phyloP scores from a whole-genome alignment of 2,888 invertebrate genomes.

The Unio pictorum region DNA sequence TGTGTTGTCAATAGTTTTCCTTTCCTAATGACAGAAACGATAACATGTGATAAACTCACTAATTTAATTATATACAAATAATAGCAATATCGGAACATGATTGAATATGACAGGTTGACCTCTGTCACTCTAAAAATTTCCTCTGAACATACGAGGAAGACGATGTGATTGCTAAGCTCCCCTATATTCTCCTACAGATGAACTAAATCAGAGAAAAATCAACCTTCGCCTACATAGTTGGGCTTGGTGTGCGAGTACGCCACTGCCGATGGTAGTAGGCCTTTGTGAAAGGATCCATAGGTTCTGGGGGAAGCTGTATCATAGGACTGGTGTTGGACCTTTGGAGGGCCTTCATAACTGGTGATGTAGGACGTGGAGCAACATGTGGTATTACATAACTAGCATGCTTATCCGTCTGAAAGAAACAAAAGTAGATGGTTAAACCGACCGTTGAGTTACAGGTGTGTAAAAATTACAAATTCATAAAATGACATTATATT shows the following conservation, averaged over 20 bases:
- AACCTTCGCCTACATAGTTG: conserved; percentile 12
- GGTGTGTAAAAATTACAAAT: no score
- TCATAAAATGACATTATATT: no score
- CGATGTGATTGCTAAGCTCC: no score
- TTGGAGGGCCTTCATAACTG: conserved; percentile 28
- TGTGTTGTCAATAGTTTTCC: no score
- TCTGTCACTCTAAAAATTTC: not conserved
- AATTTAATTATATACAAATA: no score
- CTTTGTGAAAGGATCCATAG: conserved; percentile 57
- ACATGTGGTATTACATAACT: conserved; percentile 22
- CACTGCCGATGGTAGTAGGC: conserved; percentile 57
- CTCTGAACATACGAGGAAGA: not conserved
- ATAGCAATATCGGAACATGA: no score
- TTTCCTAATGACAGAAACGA: no score
- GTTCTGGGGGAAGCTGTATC: conserved; percentile 21
- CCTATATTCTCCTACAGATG: no score
- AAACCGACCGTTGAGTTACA: no score
- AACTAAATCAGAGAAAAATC: not conserved
- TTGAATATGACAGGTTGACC: not conserved
- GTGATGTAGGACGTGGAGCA: conserved; percentile 24
- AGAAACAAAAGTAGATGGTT: not conserved
- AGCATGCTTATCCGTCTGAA: conserved; percentile 21
- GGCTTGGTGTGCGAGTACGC: conserved; percentile 33
- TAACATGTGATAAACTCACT: no score
- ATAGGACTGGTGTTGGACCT: conserved; percentile 26